Base-by-base conservation (phyloP, 2,797 vertebrate species). In the Paratrypauchen microcephalus region DNA sequence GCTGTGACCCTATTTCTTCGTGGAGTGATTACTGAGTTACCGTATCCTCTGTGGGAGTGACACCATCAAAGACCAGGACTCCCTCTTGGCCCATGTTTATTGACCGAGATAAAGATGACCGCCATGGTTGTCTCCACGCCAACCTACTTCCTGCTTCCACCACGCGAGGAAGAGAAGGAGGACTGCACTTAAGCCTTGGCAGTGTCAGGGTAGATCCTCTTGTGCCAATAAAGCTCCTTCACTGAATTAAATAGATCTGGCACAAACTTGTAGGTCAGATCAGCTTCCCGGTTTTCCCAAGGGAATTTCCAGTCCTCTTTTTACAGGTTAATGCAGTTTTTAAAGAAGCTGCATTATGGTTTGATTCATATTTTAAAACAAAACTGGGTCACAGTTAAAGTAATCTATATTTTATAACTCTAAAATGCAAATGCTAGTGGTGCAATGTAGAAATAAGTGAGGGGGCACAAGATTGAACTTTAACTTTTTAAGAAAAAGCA, bases 71-170 rank as follows among this genome's bases (percentile, higher is more conserved):
- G 68, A 77, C 65, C 62, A 79, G 76, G 82, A 86, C 72, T 84
- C 76, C 80, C 83, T 85, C 24, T 64, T 26, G 67, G 69, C 71
- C 76, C 69, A 83, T 88, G 87, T 92, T 91, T 90, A 91, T 86
- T 81, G 88, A 85, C 85, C 69, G 69, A 87, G 87, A 89, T 91
- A 87, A 92, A 81, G 83, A 68, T 77, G 83, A 69, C 78, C 65
- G 83, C 84, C 87, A 75, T 86, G 83, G 75, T 75, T 76, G 85
- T 78, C 76, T 78, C 79, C 74, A 78, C 82, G 66, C 82, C 86
- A 73, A 16, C 80, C 79, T 63, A 74, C 85, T 84, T 87, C 87
- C 70, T 74, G 71, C 75, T 78, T 75, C 59, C 5, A 65, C 73
- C 80, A 69, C 71, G 57, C 81, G 68, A 76, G 77, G 69, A 77